A percentile compares a stretch with the other conserved stretches of the same genome.
phyloP scores from a whole-genome alignment of 2,888 invertebrate species.

The Campoplex nolae region DNA sequence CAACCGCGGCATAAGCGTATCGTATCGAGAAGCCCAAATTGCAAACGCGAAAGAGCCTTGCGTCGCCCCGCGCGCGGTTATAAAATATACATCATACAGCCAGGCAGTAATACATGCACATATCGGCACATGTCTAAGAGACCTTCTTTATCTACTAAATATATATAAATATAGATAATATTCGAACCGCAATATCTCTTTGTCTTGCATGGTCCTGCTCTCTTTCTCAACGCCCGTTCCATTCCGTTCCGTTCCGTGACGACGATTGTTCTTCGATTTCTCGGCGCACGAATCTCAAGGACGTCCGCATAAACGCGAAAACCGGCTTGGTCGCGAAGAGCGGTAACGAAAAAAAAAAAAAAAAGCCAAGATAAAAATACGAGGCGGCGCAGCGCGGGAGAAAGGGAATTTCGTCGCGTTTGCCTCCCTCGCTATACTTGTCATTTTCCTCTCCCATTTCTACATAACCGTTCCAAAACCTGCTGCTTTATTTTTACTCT shows the following conservation, averaged over 20 bases:
- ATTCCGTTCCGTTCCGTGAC: conserved; percentile 58
- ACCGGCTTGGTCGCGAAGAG: conserved; percentile 75
- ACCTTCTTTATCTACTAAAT: too few species aligned
- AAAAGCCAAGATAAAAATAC: background rate
- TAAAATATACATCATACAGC: conserved; percentile 5
- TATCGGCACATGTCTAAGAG: too few species aligned
- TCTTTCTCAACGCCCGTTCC: conserved; percentile 28
- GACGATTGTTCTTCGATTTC: conserved; percentile 80
- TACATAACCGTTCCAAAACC: background rate
- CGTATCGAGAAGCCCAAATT: conserved; percentile 18
- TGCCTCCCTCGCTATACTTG: too few species aligned
- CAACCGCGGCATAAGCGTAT: conserved; percentile 3
- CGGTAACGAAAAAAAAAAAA: conserved; percentile 13
- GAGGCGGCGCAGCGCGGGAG: conserved; percentile 16
- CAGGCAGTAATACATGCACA: too few species aligned
- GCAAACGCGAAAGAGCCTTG: conserved; percentile 9
- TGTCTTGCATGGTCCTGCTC: conserved; percentile 35
- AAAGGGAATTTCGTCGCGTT: conserved; percentile 3
- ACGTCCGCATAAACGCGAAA: conserved; percentile 78
- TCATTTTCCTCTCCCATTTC: background rate
- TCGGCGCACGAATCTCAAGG: conserved; percentile 84
- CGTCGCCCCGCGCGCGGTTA: background rate
- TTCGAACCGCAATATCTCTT: conserved; percentile 26
- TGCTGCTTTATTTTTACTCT: background rate
- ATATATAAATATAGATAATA: too few species aligned